Evolutionary conservation across 2,797 vertebrate species (phyloP), one percentile per base, ranked within the genome.

Genomic region (Girardinus metallicus): DNA sequence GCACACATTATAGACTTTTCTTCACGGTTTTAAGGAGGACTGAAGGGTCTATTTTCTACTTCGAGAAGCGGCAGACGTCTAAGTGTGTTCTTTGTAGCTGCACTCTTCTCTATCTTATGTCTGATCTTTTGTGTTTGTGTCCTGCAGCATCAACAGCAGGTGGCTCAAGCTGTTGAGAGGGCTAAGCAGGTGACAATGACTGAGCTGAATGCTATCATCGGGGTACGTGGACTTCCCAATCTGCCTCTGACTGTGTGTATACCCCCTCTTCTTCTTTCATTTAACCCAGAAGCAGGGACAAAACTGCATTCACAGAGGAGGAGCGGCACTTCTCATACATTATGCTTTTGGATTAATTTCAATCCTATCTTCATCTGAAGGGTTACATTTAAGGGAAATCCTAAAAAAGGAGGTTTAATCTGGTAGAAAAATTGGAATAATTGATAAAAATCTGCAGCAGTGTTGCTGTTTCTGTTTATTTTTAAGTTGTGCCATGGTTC

Each of bases 151-250:
- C 98, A 99, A 95, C 98, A 99, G 96, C 98, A 99, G 94, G 98
- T 99, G 60, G 97, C 98, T 36, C 98, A 99, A 93, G 98, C 98
- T 74, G 97, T 99, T 95, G 98, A 99, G 21, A 97, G 98, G 77
- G 98, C 98, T 92, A 99, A 99, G 92, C 98, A 99, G 93, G 98
- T 99, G 95, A 99, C 98, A 55, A 99, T 99, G 98, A 98, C 97
- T 2, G 98, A 99, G 96, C 93, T 99, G 94, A 99, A 99, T 95
- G 97, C 98, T 91, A 99, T 99, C 98, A 99, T 99, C 97, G 98
- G 98, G 98, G 98, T 99, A 99, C 97, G 98, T 99, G 98, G 98
- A 97, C 97, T 99, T 97, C 97, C 97, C 96, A 98, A 95, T 98
- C 97, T 98, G 96, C 98, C 97, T 96, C 97, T 98, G 91, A 97